Evolutionary conservation across 2,113 vertebrate genomes (phyloP), one percentile per base, ranked within the genome.

Genomic region (Pogonocichla stellata): DNA sequence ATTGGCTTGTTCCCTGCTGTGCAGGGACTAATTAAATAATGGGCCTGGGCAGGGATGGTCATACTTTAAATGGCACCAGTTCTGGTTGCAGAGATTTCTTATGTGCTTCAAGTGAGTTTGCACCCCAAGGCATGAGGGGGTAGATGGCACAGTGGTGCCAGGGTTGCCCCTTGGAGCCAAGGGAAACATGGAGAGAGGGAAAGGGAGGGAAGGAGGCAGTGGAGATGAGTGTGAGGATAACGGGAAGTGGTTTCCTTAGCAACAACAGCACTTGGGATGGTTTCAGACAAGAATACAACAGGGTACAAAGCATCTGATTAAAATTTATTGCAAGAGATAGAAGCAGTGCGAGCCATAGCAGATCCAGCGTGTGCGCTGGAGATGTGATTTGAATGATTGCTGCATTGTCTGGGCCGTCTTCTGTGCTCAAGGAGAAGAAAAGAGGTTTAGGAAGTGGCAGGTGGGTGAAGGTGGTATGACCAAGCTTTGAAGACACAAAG

Each of bases 271-370:
- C 93, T 98, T 97, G 89, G 91, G 92, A 96, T 97, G 88, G 79
- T 82, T 97, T 97, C 95, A 96, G 87, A 96, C 71, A 95, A 93
- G 86, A 96, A 88, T 96, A 90, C 91, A 96, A 97, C 95, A 90
- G 88, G 69, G 85, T 97, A 96, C 80, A 95, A 98, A 98, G 92
- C 90, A 93, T 79, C 95, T 96, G 91, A 97, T 98, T 98, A 97
- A 98, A 98, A 98, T 97, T 90, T 98, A 98, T 96, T 93, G 38
- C 84, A 38, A 38, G 23, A 77, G 60, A 91, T 93, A 74, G 61
- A 91, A 93, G 89, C 79, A 64, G 70, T 22, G 24, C 13, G 75
- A 96, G 92, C 80, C 47, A n/a, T 36, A 92, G 96, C 94, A 45
- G 67, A 85, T 67, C 66, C 70, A 71, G 31, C 4, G 5, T 34